Conservation (phyloP, 2,113 vertebrate species). For the Tachuris rubrigastra region DNA sequence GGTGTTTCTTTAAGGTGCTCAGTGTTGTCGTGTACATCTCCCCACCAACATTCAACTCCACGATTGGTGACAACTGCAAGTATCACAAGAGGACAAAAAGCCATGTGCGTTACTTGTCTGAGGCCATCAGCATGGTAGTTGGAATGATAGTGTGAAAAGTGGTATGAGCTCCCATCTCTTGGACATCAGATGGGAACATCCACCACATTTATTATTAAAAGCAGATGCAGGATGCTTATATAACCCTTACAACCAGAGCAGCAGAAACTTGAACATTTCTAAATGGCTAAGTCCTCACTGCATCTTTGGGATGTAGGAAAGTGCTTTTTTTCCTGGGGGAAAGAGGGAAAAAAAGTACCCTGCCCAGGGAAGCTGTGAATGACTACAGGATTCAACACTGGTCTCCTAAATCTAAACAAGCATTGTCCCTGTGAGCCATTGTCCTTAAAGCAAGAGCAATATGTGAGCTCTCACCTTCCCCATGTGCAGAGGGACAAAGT, state of each 20-base stretch:
- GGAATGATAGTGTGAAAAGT: not conserved
- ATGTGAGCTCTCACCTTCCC: not conserved
- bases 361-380: not conserved
- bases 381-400: accelerated
- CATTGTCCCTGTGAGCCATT: not conserved
- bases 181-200: not conserved
- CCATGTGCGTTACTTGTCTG: not conserved
- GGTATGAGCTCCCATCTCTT: not conserved
- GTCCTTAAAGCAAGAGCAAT: not conserved
- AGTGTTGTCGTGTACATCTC: conserved; percentile 81
- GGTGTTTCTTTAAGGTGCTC: conserved; percentile 82
- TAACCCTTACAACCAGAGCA: not conserved
- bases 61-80: conserved; percentile 69
- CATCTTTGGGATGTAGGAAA: not conserved
- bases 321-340: accelerated
- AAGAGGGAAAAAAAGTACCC: not conserved
- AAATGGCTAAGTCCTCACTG: not conserved
- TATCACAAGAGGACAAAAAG: not conserved
- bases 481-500: not conserved
- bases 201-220: not conserved
- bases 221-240: not conserved
- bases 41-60: conserved; percentile 88
- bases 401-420: not conserved
- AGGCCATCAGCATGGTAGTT: not conserved
- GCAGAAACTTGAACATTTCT: not conserved